Evolutionary conservation across 2,113 vertebrate species (phyloP), one percentile per base, ranked within the genome.

Genomic region (Ramphastos sulfuratus): DNA sequence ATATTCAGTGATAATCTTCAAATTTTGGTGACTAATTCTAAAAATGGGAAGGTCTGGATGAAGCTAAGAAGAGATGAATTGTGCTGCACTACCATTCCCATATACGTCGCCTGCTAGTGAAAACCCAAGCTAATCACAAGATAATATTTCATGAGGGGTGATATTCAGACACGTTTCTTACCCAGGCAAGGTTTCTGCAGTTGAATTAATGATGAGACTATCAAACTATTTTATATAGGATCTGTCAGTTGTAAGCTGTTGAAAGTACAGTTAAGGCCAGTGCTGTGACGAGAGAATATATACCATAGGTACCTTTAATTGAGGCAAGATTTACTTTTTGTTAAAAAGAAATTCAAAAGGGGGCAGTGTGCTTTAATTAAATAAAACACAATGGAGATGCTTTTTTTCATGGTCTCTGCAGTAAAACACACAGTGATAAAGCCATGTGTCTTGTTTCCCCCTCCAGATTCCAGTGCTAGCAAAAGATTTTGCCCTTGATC

Each of bases 401-500:
- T 95, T 87, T 95, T 89, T 84, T 89, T 84, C 74, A 8, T 46
- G 42, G 76, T 63, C 78, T 93, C 75, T 86, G 52, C 65, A 81
- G 83, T 73, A 90, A 90, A 96, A 95, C 59, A 89, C 72, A 66
- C 28, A 93, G 48, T 64, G 79, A 86, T 81, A 95, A 95, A 94
- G 60, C 94, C 55, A 33, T 37, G 74, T 79, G 85, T 90, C 48
- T 90, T 92, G 87, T 69, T 94, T 95, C 56, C 64, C 84, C 64
- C 56, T 75, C 76, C 93, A 80, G 66, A 91, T 94, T 95, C 94
- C 35, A 50, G 66, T 80, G 82, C 93, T 74, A 89, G 91, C 46
- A 83, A 85, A 90, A 95, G 94, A 91, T 94, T 97, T 92, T 92
- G 94, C 93, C 94, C 96, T 97, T 96, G 96, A 97, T 95, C 76